Evolutionary conservation across 2,797 vertebrate genomes (phyloP), one percentile per base, ranked within the genome.

Genomic region (Nyctibius grandis): DNA sequence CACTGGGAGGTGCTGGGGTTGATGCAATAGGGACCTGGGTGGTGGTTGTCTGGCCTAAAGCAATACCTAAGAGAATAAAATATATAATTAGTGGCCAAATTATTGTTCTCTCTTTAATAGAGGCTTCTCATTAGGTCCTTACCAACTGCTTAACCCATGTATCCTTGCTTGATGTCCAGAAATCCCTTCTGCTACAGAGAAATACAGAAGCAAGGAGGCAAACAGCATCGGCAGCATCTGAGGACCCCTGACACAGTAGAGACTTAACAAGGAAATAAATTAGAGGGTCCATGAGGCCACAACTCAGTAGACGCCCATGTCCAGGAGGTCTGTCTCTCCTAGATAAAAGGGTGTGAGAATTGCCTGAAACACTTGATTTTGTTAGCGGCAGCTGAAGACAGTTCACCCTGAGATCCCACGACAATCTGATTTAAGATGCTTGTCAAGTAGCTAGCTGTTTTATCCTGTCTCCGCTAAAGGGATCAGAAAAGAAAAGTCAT

Each of bases 41-140:
- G 20, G n/a, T 82, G 69, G 72, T 20, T 53, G 78, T 80, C 91
- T 97, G 97, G 21, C 95, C 72, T 57, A 91, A 85, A 89, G 94
- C 85, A 72, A 96, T 63, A 85, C 93, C 96, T 92, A 85, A 65
- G n/a, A 60, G 50, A 78, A 94, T 19, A 45, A 48, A 65, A 85
- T 34, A 45, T 7, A 44, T 9, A 5, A 15, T 82, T 64, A 80
- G 42, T 9, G 14, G 22, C 5, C 3, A 19, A 60, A 42, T 50
- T 65, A 51, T 5, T 45, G 8, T 56, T 69, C 19, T 60, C 15
- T 6, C 12, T 56, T 72, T 47, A 77, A n/a, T 5, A 7, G 5
- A 6, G 17, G 7, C 15, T 56, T 86, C 44, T 38, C 7, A 9
- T 51, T 63, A 47, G 38, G 61, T 53, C 29, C 88, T 57, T 21